A percentile compares a stretch with the other conserved stretches of the same genome.
Evolutionary conservation across 2,797 vertebrate genomes (phyloP).

Genomic region (Eulemur rubriventer): DNA sequence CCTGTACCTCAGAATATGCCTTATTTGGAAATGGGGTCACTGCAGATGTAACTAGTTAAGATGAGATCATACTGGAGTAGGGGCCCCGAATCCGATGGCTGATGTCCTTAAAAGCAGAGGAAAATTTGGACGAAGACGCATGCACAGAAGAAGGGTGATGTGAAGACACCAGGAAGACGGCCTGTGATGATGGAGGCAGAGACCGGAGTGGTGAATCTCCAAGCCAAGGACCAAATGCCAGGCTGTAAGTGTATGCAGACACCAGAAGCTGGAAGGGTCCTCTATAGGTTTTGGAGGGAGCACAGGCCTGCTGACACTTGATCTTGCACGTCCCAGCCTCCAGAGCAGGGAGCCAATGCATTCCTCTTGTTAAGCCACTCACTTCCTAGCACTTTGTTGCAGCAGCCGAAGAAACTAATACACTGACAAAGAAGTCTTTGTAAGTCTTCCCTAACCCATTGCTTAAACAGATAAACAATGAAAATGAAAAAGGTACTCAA

Average conservation of each 20-base stretch:
- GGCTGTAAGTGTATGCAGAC: not conserved
- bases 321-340: not conserved
- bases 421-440: not conserved
- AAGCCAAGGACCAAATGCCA: not conserved
- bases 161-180: not conserved
- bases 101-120: not conserved
- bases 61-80: not conserved
- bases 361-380: not conserved
- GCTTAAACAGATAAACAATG: not conserved
- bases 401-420: not conserved
- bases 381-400: not conserved
- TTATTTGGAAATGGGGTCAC: not conserved
- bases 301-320: not conserved
- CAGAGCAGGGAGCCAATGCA: no score
- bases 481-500: not conserved
- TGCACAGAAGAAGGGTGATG: not conserved
- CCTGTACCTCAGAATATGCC: not conserved
- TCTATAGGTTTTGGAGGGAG: not conserved
- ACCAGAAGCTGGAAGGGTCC: not conserved
- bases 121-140: no score
- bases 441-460: not conserved
- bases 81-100: not conserved
- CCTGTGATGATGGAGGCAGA: fast-evolving
- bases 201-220: fast-evolving
- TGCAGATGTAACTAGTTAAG: not conserved